phyloP scores from a whole-genome alignment of 1,140 invertebrate genomes.

The Microplitis mediator region DNA sequence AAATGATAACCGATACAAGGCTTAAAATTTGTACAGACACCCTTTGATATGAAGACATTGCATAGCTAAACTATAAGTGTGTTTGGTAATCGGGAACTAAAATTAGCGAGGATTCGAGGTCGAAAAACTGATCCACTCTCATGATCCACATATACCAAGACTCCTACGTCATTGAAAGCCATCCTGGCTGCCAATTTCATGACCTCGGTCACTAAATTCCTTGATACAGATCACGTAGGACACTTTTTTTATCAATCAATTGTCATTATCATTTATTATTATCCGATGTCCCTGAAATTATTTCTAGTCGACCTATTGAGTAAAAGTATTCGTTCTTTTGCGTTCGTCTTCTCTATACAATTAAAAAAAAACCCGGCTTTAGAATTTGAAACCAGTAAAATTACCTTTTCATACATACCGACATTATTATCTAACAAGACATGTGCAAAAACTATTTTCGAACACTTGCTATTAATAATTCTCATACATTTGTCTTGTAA shows the following conservation, averaged over 20 bases:
- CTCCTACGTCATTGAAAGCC: background rate
- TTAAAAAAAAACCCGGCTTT: too few species aligned
- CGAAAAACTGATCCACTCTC: constrained; percentile 35
- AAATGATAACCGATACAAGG: background rate
- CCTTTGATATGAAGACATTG: background rate
- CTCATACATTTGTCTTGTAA: too few species aligned
- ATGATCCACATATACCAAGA: constrained; percentile 38
- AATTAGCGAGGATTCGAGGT: constrained; percentile 44
- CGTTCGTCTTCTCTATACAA: too few species aligned
- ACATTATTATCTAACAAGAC: too few species aligned
- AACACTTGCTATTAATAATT: too few species aligned
- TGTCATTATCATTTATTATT: background rate
- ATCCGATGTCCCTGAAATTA: background rate
- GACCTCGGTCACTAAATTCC: background rate
- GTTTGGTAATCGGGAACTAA: constrained; percentile 23
- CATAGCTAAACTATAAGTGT: background rate
- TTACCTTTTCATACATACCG: too few species aligned
- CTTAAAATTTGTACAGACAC: background rate
- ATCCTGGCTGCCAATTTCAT: constrained; percentile 18
- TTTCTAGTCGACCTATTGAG: too few species aligned
- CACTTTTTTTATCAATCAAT: constrained; percentile 2
- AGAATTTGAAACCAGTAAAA: too few species aligned
- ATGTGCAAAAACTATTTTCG: too few species aligned
- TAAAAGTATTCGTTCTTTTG: too few species aligned
- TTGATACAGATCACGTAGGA: background rate